Evolutionary conservation across 2,888 invertebrate genomes (phyloP), one percentile per base, ranked within the genome.

Genomic region (Drosophila histrio): DNA sequence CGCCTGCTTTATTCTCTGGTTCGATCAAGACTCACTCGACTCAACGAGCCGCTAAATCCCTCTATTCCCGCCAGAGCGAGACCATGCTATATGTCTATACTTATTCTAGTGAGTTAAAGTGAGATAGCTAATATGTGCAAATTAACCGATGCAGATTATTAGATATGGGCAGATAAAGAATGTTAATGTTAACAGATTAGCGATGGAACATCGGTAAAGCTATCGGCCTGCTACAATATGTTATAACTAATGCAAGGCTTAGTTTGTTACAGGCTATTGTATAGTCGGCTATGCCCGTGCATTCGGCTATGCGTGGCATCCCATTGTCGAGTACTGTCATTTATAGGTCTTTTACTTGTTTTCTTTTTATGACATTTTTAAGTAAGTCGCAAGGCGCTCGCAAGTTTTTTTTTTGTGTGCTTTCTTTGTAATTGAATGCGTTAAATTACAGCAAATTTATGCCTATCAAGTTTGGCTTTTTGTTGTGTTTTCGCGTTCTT

Each of bases 401-500:
- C 71, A 61, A 74, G 59, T 38, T 66, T 66, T 67, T 26, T 63
- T 28, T 32, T 32, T 44, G 30, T 41, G 22, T 56, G 44, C 47
- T 52, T 53, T 62, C 57, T 64, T 64, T 77, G 86, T 85, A 81
- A 81, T 81, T 81, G 86, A 81, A 81, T 79, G 83, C 81, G 65
- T 86, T 86, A 86, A 86, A 79, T 82, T 86, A 86, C 86, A 83
- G 62, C 74, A 78, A 82, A 86, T 86, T 83, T 86, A 82, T 82
- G 86, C 79, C 80, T 86, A 82, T 86, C 83, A 86, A 86, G 77
- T 83, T 82, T 77, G 72, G 66, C 67, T 68, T 60, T 49, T 57
- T 73, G 47, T 63, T 44, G 43, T 58, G 36, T 43, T 54, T 34
- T 32, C 44, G 59, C 57, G 61, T 41, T 77, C 56, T 63, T 58